phyloP scores from a whole-genome alignment of 2,888 invertebrate genomes.

The Cryptocheilus praepositus region DNA sequence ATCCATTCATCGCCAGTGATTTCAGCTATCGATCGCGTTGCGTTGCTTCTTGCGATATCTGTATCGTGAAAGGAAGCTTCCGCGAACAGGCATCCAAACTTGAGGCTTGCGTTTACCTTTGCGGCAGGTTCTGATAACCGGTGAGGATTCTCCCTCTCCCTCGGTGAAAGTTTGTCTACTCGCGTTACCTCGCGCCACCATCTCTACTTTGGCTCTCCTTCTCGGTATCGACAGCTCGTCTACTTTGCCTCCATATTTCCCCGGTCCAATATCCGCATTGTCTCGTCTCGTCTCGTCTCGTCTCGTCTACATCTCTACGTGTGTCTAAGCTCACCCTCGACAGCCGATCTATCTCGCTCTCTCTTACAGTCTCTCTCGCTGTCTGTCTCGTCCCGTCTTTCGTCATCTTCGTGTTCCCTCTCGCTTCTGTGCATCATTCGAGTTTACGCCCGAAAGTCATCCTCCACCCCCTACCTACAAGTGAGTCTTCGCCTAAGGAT shows the following conservation, averaged over 20 bases:
- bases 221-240: conserved; percentile 69
- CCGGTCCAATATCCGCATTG: conserved; percentile 70
- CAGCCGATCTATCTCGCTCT: conserved; percentile 17
- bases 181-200: conserved; percentile 54
- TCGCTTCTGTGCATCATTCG: conserved; percentile 34
- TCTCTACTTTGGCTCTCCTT: conserved; percentile 23
- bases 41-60: conserved; percentile 23
- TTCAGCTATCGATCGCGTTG: conserved; percentile 4
- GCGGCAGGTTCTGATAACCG: conserved; percentile 48
- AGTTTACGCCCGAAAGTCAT: conserved; percentile 52
- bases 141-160: conserved; percentile 55
- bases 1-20: background rate
- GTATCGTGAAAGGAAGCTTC: conserved; percentile 22
- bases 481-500: conserved; percentile 63
- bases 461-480: conserved; percentile 27
- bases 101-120: conserved; percentile 40
- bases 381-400: background rate
- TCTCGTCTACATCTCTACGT: conserved; percentile 59
- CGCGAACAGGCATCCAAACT: conserved; percentile 28
- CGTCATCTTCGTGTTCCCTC: conserved; percentile 8
- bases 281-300: conserved; percentile 53
- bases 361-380: conserved; percentile 13
- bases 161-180: conserved; percentile 61
- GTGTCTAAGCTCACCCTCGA: conserved; percentile 61
- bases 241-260: conserved; percentile 64